These are phyloP conservation scores for Silurus asotus DNA, from an alignment of 2,113 vertebrate species.

Conservation along the genomic window DNA sequence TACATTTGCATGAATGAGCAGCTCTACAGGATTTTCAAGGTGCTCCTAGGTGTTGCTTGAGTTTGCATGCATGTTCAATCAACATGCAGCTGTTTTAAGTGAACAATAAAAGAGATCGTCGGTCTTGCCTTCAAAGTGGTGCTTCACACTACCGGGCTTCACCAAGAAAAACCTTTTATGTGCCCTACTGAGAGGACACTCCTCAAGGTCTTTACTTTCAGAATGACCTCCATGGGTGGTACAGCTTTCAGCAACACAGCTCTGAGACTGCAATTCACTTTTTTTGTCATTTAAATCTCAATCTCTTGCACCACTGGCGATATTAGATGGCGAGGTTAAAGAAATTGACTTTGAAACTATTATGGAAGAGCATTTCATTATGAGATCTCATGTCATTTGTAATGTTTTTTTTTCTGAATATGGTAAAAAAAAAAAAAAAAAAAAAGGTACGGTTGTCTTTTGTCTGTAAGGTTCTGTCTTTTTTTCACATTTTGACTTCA, in stretches of 20 bases:
- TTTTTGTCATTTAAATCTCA: neutral
- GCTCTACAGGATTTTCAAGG: neutral
- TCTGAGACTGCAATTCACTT: neutral
- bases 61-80: neutral
- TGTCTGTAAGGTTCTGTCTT: neutral
- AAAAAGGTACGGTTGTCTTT: neutral
- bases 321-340: neutral
- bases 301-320: neutral
- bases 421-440: neutral
- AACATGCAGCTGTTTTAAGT: neutral
- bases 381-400: neutral
- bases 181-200: conserved; percentile 11
- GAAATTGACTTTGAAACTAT: neutral
- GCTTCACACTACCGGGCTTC: neutral
- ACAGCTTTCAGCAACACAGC: neutral
- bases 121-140: neutral
- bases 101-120: neutral
- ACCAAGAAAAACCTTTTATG: neutral
- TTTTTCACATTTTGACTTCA: neutral
- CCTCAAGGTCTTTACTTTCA: conserved; percentile 3
- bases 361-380: neutral
- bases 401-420: neutral
- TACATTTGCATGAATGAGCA: neutral
- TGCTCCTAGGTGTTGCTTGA: neutral
- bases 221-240: conserved; percentile 19